Evolutionary conservation across 2,888 invertebrate genomes (phyloP).

Genomic region (Cataglyphis livida): DNA sequence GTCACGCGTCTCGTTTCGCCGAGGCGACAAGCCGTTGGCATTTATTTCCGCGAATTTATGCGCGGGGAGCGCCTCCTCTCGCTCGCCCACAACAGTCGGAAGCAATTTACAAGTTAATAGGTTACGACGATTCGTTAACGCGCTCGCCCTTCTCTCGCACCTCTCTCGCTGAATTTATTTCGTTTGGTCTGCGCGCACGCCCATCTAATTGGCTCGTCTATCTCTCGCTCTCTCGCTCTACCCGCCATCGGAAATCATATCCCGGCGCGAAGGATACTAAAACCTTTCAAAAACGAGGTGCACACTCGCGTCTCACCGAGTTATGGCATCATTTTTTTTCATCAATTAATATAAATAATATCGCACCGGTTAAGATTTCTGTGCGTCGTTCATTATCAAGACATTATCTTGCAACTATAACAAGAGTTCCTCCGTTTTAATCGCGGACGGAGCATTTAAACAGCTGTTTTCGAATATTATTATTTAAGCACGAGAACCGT

Average conservation of each 20-base stretch:
- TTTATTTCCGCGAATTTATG: slow-evolving; percentile 75
- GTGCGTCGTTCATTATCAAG: not conserved
- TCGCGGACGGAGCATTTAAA: not conserved
- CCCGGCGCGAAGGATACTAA: slow-evolving; percentile 39
- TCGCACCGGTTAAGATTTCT: not conserved
- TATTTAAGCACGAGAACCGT: slow-evolving; percentile 14
- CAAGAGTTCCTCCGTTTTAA: too few species aligned
- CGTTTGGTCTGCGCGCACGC: slow-evolving; percentile 71
- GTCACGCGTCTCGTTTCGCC: slow-evolving; percentile 67
- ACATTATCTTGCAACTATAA: not conserved
- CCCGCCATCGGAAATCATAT: slow-evolving; percentile 31
- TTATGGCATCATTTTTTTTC: not conserved
- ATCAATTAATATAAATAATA: not conserved
- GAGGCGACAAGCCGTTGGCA: slow-evolving; percentile 64
- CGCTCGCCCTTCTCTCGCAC: slow-evolving; percentile 44
- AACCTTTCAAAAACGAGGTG: slow-evolving; percentile 41
- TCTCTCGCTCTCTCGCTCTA: slow-evolving; percentile 27
- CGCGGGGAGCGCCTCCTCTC: slow-evolving; percentile 58
- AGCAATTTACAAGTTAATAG: slow-evolving; percentile 86
- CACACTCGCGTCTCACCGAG: not conserved
- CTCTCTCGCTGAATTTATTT: slow-evolving; percentile 72
- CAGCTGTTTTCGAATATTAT: not conserved
- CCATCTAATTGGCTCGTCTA: slow-evolving; percentile 77
- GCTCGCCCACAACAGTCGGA: slow-evolving; percentile 80
- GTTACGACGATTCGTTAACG: slow-evolving; percentile 79